phyloP scores from a whole-genome alignment of 2,113 vertebrate genomes.

The Dolichallabes microphthalmus region DNA sequence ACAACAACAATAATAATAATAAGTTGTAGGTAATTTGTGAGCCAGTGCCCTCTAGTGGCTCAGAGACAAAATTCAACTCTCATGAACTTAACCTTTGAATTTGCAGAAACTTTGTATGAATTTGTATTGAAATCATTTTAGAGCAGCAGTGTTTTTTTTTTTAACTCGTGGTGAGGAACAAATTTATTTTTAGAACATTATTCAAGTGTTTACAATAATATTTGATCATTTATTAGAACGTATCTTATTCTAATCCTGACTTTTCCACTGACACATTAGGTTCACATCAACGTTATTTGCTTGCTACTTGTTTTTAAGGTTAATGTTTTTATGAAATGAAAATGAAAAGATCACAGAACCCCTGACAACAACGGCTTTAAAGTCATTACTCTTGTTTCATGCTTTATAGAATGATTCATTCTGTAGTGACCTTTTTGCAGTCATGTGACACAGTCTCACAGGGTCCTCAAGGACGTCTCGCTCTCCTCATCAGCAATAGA shows the following conservation, averaged over 20 bases:
- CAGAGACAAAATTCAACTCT: background rate
- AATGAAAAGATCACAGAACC: background rate
- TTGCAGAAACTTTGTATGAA: background rate
- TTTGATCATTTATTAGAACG: background rate
- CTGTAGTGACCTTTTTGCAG: background rate
- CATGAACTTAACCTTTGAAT: background rate
- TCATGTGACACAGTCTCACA: background rate
- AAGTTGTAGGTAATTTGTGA: background rate
- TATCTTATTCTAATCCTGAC: background rate
- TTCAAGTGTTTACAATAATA: background rate
- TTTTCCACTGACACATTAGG: background rate
- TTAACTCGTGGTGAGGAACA: background rate
- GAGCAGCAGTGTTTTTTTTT: too few relatives aligned
- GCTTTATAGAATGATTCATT: background rate
- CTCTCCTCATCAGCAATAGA: conserved; percentile 72
- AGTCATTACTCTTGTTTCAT: background rate
- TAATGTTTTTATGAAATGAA: background rate
- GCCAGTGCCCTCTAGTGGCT: background rate
- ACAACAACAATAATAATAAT: too few relatives aligned
- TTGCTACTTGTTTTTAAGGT: background rate
- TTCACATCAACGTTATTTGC: background rate
- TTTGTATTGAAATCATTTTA: background rate
- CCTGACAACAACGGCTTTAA: background rate
- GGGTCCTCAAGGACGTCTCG: background rate
- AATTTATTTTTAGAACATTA: background rate